Evolutionary conservation across 2,113 vertebrate species (phyloP).

Genomic region (Salvelinus namaycush): DNA sequence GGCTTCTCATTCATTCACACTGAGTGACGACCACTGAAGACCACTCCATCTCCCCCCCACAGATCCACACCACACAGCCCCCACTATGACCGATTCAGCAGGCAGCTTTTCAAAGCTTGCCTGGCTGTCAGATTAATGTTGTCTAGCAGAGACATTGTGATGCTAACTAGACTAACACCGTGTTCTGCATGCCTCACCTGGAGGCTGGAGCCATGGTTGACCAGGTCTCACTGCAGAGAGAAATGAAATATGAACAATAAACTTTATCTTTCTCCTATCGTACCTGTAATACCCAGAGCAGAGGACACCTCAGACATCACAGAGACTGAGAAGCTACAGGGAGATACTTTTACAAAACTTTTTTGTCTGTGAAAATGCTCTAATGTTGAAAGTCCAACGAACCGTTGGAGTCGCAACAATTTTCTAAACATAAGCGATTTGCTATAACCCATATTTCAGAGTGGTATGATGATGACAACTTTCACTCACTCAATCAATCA

Average conservation of each 20-base stretch:
- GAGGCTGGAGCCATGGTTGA: not conserved
- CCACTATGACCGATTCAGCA: not conserved
- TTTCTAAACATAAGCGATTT: too few species aligned
- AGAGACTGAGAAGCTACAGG: not conserved
- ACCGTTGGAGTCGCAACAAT: too few species aligned
- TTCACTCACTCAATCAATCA: too few species aligned
- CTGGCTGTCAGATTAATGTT: slow-evolving; percentile 25
- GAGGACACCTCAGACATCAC: not conserved
- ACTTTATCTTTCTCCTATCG: not conserved
- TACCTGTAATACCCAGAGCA: too few species aligned
- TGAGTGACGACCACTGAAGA: slow-evolving; percentile 41
- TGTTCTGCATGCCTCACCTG: slow-evolving; percentile 20
- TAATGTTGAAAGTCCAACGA: too few species aligned
- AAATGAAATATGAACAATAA: not conserved
- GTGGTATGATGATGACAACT: too few species aligned
- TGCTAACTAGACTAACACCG: slow-evolving; percentile 14
- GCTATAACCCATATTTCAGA: too few species aligned
- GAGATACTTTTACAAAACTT: not conserved
- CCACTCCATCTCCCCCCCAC: slow-evolving; percentile 54
- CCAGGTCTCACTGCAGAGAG: not conserved
- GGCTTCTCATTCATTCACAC: slow-evolving; percentile 12
- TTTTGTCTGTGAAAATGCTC: not conserved
- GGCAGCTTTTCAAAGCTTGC: slow-evolving; percentile 10
- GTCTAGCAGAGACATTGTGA: slow-evolving; percentile 21
- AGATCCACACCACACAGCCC: slow-evolving; percentile 12